Evolutionary conservation across 2,113 vertebrate species (phyloP).

Genomic region (Mugil cephalus): DNA sequence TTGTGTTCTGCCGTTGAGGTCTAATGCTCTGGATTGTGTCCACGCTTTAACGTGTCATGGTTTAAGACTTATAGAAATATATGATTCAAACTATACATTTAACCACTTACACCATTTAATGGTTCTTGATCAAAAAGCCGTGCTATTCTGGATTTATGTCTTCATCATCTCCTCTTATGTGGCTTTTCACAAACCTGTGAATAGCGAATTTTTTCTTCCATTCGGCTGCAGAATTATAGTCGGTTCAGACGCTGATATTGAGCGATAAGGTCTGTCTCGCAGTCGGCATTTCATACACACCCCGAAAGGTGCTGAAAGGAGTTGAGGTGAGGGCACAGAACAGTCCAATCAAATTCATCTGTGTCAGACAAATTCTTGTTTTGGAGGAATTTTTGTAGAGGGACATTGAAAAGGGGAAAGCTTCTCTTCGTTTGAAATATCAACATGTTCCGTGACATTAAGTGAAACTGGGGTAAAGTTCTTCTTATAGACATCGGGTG

Average conservation of each 20-base stretch:
- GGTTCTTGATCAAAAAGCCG: neutral
- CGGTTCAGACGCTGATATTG: conserved; percentile 25
- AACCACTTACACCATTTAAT: neutral
- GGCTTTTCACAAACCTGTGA: conserved; percentile 14
- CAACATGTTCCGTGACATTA: neutral
- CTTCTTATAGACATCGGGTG: too few relatives aligned
- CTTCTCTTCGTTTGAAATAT: neutral
- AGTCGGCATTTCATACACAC: conserved; percentile 10
- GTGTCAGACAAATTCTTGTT: conserved; percentile 14
- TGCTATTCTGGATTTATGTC: neutral
- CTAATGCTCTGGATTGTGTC: neutral
- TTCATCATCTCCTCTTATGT: neutral
- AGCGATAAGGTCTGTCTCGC: conserved; percentile 23
- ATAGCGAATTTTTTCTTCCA: conserved; percentile 7
- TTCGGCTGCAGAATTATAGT: conserved; percentile 34
- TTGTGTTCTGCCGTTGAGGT: neutral
- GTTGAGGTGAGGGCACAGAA: conserved; percentile 1
- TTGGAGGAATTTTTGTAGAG: conserved; percentile 2
- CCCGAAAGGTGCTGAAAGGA: conserved; percentile 3
- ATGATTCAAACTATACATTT: neutral
- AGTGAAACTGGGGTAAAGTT: neutral
- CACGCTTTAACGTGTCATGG: neutral
- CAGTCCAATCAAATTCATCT: conserved; percentile 8
- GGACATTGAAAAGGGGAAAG: conserved; percentile 9
- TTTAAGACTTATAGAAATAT: too few relatives aligned